Base-by-base conservation (phyloP, 2,888 invertebrate species). In the Leptura quadrifasciata region DNA sequence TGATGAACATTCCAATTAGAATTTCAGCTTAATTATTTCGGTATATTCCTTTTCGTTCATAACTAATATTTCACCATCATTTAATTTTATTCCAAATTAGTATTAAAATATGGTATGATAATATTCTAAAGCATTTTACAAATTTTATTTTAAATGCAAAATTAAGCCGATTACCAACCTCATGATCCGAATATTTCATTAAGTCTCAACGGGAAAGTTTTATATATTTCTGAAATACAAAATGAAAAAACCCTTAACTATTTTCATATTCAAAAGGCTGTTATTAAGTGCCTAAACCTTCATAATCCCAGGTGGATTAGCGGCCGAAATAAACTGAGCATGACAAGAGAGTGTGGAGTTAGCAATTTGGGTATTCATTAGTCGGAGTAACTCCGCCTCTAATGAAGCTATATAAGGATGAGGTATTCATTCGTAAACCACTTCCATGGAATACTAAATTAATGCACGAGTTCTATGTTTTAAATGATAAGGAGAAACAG, bases 361-460 rank as follows among this genome's bases (percentile, higher is more conserved):
- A 72, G 79, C 80, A 82, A 80, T 84, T 82, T 82, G 72, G 80
- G 80, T 79, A 77, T 81, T 80, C 81, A 82, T 82, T 82, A 83
- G 80, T 80, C 75, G 76, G 79, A 81, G 65, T 60, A 63, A 55
- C 72, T 61, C 52, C 60, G 52, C 61, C 61, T 52, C 54, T 35
- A 72, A 64, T 74, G 57, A 74, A 61, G 61, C 69, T 31, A 39
- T 69, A 69, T 69, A 20, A 58, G 60, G 69, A 69, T 47, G 58
- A 58, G 47, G 65, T 52, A 65, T 65, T 58, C 69, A 69, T 35
- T 58, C 79, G 79, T 76, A 77, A 79, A 80, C 74, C 80, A 60
- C 78, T 75, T 75, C 69, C 71, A 69, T 60, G 65, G 65, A 74
- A 72, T 79, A 67, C 31, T 47, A 67, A 68, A 79, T 72, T 74